Percentiles rank a stretch among this genome's conserved stretches.
Evolutionary conservation across 2,888 invertebrate genomes (phyloP).

Genomic region (Sphaerophoria rueppellii): DNA sequence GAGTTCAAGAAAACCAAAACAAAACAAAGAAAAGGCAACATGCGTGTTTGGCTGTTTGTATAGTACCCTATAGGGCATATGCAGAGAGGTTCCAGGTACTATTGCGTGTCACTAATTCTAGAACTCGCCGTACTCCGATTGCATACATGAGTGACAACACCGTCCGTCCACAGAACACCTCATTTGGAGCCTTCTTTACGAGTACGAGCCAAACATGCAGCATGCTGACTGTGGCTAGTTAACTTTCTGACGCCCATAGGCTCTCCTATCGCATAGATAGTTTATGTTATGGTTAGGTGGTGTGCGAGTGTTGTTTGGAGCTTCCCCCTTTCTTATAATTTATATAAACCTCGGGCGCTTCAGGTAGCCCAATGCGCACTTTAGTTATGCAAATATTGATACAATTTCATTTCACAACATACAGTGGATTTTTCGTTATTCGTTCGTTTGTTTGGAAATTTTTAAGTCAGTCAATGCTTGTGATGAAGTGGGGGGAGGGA

Average conservation of each 20-base stretch:
- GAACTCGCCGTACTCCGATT: slow-evolving; percentile 60
- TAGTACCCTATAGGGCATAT: slow-evolving; percentile 18
- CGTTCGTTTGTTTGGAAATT: slow-evolving; percentile 17
- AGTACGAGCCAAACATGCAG: slow-evolving; percentile 48
- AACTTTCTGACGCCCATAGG: slow-evolving; percentile 33
- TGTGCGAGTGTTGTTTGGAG: neutral
- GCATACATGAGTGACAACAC: slow-evolving; percentile 73
- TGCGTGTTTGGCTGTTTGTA: slow-evolving; percentile 2
- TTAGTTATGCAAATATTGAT: slow-evolving; percentile 73
- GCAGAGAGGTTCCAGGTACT: neutral
- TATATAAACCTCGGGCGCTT: slow-evolving; percentile 5
- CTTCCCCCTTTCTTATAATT: slow-evolving; percentile 14
- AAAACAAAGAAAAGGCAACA: slow-evolving; percentile 20
- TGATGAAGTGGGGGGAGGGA: neutral
- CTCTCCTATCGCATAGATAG: neutral
- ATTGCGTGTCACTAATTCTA: slow-evolving; percentile 70
- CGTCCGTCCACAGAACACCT: slow-evolving; percentile 63
- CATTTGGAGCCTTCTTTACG: slow-evolving; percentile 52
- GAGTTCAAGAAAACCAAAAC: slow-evolving; percentile 39
- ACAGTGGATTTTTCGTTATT: neutral
- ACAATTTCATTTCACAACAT: slow-evolving; percentile 56
- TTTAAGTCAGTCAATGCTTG: slow-evolving; percentile 48
- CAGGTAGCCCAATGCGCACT: slow-evolving; percentile 68
- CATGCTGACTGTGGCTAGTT: slow-evolving; percentile 67
- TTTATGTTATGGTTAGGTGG: neutral